Percentiles rank a stretch among this genome's conserved stretches.
Evolutionary conservation across 2,113 vertebrate genomes (phyloP).

Genomic region (Oncorhynchus masou): DNA sequence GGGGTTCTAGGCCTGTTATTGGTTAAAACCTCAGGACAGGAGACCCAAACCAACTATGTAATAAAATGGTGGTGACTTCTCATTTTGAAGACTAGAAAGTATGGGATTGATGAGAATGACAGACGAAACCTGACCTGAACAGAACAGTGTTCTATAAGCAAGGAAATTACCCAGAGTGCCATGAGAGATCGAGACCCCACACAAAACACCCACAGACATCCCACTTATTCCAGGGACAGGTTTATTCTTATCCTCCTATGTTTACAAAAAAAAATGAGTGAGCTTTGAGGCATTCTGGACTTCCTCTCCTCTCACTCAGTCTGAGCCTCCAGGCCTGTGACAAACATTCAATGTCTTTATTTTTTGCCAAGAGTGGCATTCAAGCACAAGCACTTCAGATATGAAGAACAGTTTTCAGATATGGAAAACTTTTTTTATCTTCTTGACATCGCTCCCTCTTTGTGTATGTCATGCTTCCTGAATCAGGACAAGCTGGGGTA

Average conservation of each 20-base stretch:
- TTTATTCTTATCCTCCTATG: slow-evolving; percentile 47
- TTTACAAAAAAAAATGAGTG: slow-evolving; percentile 5
- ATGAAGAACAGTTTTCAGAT: too few species aligned
- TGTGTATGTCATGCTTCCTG: not conserved
- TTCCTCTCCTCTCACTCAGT: slow-evolving; percentile 15
- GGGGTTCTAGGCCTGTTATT: slow-evolving; percentile 11
- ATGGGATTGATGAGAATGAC: slow-evolving; percentile 41
- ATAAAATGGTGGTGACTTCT: slow-evolving; percentile 21
- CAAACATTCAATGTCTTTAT: slow-evolving; percentile 25
- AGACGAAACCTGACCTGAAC: slow-evolving; percentile 4
- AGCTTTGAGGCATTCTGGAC: slow-evolving; percentile 5
- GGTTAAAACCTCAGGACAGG: not conserved
- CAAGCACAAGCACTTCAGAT: slow-evolving; percentile 18
- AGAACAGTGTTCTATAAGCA: slow-evolving; percentile 36
- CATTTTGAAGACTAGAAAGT: not conserved
- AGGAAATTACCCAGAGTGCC: slow-evolving; percentile 13
- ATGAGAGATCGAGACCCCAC: slow-evolving; percentile 29
- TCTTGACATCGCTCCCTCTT: not conserved
- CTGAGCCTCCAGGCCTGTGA: slow-evolving; percentile 27
- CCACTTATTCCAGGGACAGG: slow-evolving; percentile 30
- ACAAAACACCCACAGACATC: slow-evolving; percentile 24
- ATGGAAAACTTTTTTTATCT: not conserved
- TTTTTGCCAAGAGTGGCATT: slow-evolving; percentile 24
- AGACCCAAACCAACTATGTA: not conserved
- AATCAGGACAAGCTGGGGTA: not conserved